phyloP scores from a whole-genome alignment of 2,888 invertebrate species.

The Sturmia bella region DNA sequence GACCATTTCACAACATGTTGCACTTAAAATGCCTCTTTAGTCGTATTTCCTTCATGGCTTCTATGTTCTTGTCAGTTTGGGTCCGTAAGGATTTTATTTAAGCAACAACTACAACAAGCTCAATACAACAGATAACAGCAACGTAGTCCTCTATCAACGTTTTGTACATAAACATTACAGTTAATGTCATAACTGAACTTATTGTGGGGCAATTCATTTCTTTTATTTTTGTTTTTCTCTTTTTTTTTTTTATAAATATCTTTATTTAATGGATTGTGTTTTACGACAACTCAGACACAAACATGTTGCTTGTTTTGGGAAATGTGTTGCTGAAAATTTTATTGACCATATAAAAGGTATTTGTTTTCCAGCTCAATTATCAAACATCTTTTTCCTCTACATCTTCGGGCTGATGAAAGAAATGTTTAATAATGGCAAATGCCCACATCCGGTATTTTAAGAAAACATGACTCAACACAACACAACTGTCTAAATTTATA shows the following conservation, averaged over 20 bases:
- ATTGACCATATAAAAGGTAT: slow-evolving; percentile 55
- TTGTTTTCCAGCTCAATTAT: slow-evolving; percentile 46
- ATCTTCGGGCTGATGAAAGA: background rate
- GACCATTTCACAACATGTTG: slow-evolving; percentile 56
- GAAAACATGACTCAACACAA: too few relatives aligned
- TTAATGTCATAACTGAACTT: slow-evolving; percentile 50
- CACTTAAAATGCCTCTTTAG: slow-evolving; percentile 53
- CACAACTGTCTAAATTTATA: too few relatives aligned
- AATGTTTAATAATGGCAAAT: too few relatives aligned
- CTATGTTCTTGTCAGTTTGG: slow-evolving; percentile 57
- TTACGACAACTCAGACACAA: slow-evolving; percentile 4
- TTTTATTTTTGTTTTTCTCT: slow-evolving; percentile 22
- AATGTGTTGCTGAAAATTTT: slow-evolving; percentile 35
- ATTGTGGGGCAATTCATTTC: slow-evolving; percentile 11
- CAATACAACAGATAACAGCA: slow-evolving; percentile 11
- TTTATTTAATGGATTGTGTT: slow-evolving; percentile 43
- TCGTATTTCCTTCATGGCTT: slow-evolving; percentile 43
- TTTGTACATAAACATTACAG: slow-evolving; percentile 36
- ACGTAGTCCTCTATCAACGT: slow-evolving; percentile 5
- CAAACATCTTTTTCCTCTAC: slow-evolving; percentile 22
- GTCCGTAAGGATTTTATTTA: slow-evolving; percentile 50
- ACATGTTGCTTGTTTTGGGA: slow-evolving; percentile 26
- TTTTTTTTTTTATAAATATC: too few relatives aligned
- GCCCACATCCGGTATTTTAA: too few relatives aligned
- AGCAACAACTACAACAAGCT: slow-evolving; percentile 22